Evolutionary conservation across 2,888 invertebrate species (phyloP).

Genomic region (Calameuta filiformis): DNA sequence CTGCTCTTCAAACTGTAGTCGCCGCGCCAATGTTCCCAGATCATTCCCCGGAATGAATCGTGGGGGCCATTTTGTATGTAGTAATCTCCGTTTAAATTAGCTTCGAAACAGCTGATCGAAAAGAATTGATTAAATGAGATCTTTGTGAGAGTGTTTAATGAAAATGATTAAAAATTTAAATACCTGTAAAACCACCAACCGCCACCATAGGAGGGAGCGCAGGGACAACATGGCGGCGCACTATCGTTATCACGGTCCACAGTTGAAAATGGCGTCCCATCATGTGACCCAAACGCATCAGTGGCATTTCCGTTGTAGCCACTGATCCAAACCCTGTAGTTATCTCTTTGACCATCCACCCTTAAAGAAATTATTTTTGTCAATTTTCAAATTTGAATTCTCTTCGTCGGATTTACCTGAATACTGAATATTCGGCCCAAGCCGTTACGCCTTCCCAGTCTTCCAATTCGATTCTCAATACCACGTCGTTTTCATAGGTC

Average conservation of each 20-base stretch:
- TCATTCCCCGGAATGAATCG: constrained; percentile 68
- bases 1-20: constrained; percentile 69
- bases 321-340: constrained; percentile 66
- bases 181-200: constrained; percentile 74
- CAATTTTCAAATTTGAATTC: background rate
- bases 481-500: constrained; percentile 62
- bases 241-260: constrained; percentile 68
- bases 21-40: constrained; percentile 72
- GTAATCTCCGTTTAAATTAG: constrained; percentile 71
- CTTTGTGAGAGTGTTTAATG: background rate
- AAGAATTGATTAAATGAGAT: background rate
- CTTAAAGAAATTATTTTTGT: constrained; percentile 6
- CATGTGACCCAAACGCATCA: constrained; percentile 70
- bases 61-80: constrained; percentile 66
- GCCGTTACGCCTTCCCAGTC: constrained; percentile 66
- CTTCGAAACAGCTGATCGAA: constrained; percentile 68
- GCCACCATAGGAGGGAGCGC: constrained; percentile 69
- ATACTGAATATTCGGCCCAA: constrained; percentile 69
- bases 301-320: constrained; percentile 68
- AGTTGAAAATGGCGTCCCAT: constrained; percentile 68
- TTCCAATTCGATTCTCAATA: constrained; percentile 68
- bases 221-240: constrained; percentile 68
- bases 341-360: constrained; percentile 63
- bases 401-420: constrained; percentile 33
- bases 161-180: background rate